These are phyloP conservation scores for Yponomeuta plumbellus DNA, from an alignment of 2,888 invertebrate genomes.

Conservation along the genomic window DNA sequence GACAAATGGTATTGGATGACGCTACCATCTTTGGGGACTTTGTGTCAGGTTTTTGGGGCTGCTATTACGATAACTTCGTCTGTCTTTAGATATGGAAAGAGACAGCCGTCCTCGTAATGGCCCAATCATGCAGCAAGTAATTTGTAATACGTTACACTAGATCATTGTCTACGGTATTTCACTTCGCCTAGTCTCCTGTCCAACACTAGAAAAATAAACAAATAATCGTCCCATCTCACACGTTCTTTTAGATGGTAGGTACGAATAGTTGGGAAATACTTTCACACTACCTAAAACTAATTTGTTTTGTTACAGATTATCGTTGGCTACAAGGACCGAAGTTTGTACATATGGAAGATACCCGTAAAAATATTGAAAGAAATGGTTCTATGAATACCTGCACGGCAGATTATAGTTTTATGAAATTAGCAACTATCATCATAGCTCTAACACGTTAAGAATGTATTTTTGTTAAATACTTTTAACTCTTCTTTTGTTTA, in stretches of 20 bases:
- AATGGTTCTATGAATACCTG: conserved; percentile 57
- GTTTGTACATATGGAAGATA: conserved; percentile 80
- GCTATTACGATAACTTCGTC: conserved; percentile 84
- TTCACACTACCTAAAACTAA: no score
- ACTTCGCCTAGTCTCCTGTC: no score
- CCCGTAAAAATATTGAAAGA: conserved; percentile 68
- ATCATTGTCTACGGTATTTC: no score
- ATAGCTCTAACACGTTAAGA: background rate
- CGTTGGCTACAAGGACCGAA: conserved; percentile 81
- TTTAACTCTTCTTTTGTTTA: background rate
- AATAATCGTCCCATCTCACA: no score
- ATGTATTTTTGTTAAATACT: conserved; percentile 14
- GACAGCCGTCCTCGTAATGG: conserved; percentile 30
- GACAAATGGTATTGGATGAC: no score
- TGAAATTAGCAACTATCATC: background rate
- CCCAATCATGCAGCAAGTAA: no score
- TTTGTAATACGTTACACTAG: no score
- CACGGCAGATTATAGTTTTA: background rate
- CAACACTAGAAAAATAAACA: no score
- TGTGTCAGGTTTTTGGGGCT: no score
- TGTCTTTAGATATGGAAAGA: conserved; percentile 78
- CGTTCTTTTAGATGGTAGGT: no score
- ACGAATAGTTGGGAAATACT: no score
- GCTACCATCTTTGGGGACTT: no score
- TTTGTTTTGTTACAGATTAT: conserved; percentile 75